These are phyloP conservation scores for Myotis planiceps DNA, from an alignment of 2,797 vertebrate species.

Conservation along the genomic window DNA sequence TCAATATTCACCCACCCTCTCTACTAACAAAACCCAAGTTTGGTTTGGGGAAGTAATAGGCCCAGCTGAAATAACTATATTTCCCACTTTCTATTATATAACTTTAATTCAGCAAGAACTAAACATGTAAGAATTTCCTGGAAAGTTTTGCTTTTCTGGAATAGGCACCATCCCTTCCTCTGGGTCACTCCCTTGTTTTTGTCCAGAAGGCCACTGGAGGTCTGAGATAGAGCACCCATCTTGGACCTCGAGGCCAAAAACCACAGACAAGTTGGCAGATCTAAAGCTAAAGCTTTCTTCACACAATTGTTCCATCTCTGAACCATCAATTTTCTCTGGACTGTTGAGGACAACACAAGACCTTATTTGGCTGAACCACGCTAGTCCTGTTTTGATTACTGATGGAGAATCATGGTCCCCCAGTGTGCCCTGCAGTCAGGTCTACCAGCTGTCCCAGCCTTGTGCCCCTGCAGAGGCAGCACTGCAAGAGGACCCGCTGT, in stretches of 20 bases:
- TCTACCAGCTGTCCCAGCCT: neutral
- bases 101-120: neutral
- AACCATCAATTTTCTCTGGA: neutral
- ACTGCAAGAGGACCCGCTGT: neutral
- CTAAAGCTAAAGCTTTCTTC: neutral
- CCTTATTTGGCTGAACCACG: neutral
- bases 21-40: neutral
- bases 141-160: neutral
- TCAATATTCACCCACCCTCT: neutral
- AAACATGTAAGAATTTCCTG: neutral
- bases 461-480: neutral
- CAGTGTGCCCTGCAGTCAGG: neutral
- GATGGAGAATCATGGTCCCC: neutral
- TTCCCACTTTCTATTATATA: neutral
- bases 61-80: neutral
- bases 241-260: neutral
- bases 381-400: neutral
- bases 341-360: neutral
- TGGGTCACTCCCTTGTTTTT: neutral
- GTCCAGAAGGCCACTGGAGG: neutral
- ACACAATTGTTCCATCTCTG: neutral
- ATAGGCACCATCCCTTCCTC: neutral
- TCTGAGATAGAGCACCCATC: neutral
- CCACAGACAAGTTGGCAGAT: neutral
- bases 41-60: neutral